A percentile compares a stretch with the other conserved stretches of the same genome.
Conservation (phyloP, 2,113 vertebrate species). For the Zosterops hypoxanthus region DNA sequence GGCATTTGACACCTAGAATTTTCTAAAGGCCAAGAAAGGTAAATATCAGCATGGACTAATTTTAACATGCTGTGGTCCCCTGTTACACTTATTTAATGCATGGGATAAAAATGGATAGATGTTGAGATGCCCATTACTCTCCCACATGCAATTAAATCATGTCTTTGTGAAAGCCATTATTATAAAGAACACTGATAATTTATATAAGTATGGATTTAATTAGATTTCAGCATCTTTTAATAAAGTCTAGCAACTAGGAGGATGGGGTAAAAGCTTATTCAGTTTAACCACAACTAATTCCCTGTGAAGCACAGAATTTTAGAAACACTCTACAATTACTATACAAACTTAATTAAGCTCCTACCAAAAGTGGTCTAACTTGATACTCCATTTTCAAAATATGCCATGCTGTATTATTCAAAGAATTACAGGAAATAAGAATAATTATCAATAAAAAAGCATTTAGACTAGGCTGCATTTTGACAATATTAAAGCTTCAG, state of each 20-base stretch:
- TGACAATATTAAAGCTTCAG: not conserved
- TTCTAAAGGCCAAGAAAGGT: not conserved
- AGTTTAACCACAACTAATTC: not conserved
- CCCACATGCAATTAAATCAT: not conserved
- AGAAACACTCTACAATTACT: not conserved
- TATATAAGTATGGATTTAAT: slow-evolving; percentile 17
- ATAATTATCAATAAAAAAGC: not conserved
- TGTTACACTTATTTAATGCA: not conserved
- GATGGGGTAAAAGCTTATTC: not conserved
- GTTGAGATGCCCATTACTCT: not conserved
- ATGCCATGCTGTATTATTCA: not conserved
- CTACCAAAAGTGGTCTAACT: not conserved
- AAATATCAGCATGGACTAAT: not conserved
- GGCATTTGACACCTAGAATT: not conserved
- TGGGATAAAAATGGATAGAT: not conserved
- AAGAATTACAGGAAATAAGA: not conserved
- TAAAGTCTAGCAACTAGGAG: not conserved
- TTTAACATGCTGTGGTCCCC: not conserved
- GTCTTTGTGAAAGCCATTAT: not conserved
- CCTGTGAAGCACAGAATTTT: not conserved
- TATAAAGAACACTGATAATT: not conserved
- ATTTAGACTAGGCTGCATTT: not conserved
- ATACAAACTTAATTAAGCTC: not conserved
- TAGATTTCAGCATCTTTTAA: slow-evolving; percentile 40
- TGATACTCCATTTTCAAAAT: not conserved